Conservation (phyloP, 2,797 vertebrate genomes). For the Pteropus rufus region DNA sequence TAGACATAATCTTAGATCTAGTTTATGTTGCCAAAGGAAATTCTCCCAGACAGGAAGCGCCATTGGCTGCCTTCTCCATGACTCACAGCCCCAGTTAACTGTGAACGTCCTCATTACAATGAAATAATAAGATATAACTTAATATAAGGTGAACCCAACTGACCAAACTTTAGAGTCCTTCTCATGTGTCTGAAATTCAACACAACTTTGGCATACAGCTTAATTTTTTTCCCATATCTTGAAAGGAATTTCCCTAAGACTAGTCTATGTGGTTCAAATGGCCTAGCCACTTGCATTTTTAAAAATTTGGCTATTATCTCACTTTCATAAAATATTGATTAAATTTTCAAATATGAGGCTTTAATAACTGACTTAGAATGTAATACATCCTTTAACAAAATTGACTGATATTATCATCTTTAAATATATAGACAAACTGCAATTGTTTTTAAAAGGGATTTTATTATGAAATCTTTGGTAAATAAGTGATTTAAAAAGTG, state of each 20-base stretch:
- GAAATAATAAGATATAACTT: neutral
- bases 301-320: neutral
- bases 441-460: neutral
- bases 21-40: neutral
- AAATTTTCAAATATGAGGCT: neutral
- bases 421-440: neutral
- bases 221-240: neutral
- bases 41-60: neutral
- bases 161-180: neutral
- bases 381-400: neutral
- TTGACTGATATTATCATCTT: neutral
- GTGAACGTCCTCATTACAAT: neutral
- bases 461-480: neutral
- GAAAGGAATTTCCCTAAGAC: neutral
- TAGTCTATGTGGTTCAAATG: neutral
- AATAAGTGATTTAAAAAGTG: constrained; percentile 20
- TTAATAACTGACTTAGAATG: neutral
- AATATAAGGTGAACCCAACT: neutral
- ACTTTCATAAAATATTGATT: neutral
- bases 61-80: neutral
- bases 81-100: neutral
- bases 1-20: neutral
- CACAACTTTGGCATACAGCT: neutral
- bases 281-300: neutral
- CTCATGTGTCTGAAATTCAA: neutral